Conservation (phyloP, 2,888 invertebrate species). For the Nomada fabriciana region DNA sequence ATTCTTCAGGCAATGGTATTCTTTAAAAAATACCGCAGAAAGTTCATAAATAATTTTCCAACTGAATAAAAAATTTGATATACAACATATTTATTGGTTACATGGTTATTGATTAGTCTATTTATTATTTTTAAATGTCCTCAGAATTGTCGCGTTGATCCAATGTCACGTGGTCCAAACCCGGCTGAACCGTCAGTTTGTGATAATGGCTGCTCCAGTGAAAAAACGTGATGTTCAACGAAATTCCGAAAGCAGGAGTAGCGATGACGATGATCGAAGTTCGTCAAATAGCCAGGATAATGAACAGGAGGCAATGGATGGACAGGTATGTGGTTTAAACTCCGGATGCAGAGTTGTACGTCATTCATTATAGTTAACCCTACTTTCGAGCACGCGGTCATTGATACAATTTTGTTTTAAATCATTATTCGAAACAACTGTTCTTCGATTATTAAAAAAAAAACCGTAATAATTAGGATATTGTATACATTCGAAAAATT, state of each 20-base stretch:
- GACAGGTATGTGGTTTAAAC: conserved; percentile 65
- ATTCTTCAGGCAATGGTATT: too few species aligned
- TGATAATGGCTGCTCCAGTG: conserved; percentile 80
- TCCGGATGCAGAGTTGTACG: not conserved
- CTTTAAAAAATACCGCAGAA: not conserved
- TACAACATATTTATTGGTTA: not conserved
- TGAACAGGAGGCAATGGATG: conserved; percentile 69
- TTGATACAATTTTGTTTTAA: not conserved
- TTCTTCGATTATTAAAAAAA: not conserved
- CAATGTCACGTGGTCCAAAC: conserved; percentile 48
- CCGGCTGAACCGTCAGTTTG: conserved; percentile 34
- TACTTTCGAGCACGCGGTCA: conserved; percentile 62
- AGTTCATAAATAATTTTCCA: not conserved
- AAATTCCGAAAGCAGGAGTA: conserved; percentile 61
- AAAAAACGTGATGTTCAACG: conserved; percentile 80
- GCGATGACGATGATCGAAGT: conserved; percentile 71
- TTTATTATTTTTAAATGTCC: conserved; percentile 9
- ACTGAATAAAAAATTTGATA: not conserved
- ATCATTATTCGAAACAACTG: not conserved
- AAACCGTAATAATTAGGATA: not conserved
- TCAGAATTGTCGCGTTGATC: conserved; percentile 3
- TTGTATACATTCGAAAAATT: not conserved
- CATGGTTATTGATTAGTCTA: not conserved
- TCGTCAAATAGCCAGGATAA: conserved; percentile 75
- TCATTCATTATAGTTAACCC: conserved; percentile 53